Conservation (phyloP, 2,888 invertebrate genomes). For the Rambutsinella grinnellia region DNA sequence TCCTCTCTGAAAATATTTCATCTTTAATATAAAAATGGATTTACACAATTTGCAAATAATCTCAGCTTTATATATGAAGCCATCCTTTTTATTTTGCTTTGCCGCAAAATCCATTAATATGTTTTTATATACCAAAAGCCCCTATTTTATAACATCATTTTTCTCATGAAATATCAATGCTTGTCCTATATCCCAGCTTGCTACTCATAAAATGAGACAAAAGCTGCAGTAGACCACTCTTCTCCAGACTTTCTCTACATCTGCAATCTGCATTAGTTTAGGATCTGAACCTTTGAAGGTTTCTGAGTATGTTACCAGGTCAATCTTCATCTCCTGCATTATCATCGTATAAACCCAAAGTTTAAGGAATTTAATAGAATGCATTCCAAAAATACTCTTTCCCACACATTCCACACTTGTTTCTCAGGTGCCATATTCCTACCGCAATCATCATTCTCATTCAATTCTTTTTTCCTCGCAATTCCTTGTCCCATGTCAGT, state of each 20-base stretch:
- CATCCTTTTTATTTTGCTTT: no score
- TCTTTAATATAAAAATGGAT: slow-evolving; percentile 4
- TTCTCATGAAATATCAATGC: no score
- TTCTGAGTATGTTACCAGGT: not conserved
- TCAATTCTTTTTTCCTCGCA: not conserved
- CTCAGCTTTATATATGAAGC: no score
- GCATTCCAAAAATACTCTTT: not conserved
- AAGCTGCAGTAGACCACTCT: no score
- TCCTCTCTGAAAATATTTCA: slow-evolving; percentile 75
- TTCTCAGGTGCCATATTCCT: not conserved
- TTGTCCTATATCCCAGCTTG: no score
- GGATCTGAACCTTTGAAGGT: no score
- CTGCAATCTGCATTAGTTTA: no score
- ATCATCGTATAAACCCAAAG: no score
- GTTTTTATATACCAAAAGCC: not conserved
- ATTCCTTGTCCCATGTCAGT: no score
- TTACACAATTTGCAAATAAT: not conserved
- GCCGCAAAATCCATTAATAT: not conserved
- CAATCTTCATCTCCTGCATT: not conserved
- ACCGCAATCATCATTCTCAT: not conserved
- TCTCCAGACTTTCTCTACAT: no score
- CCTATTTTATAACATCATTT: no score
- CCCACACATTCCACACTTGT: not conserved
- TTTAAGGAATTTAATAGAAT: not conserved
- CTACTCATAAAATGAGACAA: no score